These are phyloP conservation scores for Salminus brasiliensis DNA, from an alignment of 2,113 vertebrate genomes.

Conservation along the genomic window DNA sequence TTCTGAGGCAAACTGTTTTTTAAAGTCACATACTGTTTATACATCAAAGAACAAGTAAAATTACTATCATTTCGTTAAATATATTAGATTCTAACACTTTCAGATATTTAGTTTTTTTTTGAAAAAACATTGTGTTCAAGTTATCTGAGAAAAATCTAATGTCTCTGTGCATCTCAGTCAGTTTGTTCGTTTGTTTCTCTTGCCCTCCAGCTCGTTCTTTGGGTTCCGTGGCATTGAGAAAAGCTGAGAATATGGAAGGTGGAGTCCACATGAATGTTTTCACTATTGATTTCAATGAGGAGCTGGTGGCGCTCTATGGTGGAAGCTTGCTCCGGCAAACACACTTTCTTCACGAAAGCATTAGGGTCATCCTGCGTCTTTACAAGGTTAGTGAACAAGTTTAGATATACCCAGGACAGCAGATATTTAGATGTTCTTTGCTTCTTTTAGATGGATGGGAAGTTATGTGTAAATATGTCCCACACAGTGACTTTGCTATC, in stretches of 20 bases:
- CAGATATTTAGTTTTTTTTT: too few species aligned
- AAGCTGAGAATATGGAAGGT: slow-evolving; percentile 88
- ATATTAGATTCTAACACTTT: too few species aligned
- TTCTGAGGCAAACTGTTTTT: too few species aligned
- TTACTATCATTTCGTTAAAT: too few species aligned
- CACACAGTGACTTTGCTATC: too few species aligned
- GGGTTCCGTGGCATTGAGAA: slow-evolving; percentile 93
- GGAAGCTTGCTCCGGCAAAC: slow-evolving; percentile 91
- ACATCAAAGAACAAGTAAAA: too few species aligned
- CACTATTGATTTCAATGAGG: slow-evolving; percentile 95
- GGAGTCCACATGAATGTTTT: slow-evolving; percentile 94
- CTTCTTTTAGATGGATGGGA: too few species aligned
- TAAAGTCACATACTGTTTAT: too few species aligned
- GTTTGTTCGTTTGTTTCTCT: slow-evolving; percentile 28
- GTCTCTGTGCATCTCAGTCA: too few species aligned
- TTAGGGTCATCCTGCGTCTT: slow-evolving; percentile 90
- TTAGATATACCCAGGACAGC: neutral
- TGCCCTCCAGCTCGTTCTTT: slow-evolving; percentile 85
- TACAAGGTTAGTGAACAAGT: slow-evolving; percentile 84
- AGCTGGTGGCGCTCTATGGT: slow-evolving; percentile 94
- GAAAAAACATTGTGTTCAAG: too few species aligned
- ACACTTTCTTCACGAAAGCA: slow-evolving; percentile 91
- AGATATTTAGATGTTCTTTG: neutral
- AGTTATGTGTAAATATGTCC: too few species aligned
- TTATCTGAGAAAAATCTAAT: too few species aligned